These are phyloP conservation scores for Callinectes sapidus DNA, from an alignment of 2,888 invertebrate genomes.

Conservation along the genomic window DNA sequence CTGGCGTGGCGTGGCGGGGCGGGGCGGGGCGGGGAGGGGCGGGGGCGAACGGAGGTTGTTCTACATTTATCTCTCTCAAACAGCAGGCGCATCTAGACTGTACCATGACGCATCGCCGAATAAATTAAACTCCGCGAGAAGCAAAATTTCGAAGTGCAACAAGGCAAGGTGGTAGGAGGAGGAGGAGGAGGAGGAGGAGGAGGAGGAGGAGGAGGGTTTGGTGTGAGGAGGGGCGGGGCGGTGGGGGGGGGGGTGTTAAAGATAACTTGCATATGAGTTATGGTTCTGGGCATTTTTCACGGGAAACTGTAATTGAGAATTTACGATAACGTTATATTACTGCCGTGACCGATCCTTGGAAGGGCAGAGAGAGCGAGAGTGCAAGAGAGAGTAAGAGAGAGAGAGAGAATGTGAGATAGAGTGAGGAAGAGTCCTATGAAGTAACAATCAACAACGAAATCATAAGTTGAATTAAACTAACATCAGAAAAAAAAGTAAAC, in stretches of 20 bases:
- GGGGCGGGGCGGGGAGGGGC: too few relatives aligned
- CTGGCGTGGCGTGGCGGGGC: not conserved
- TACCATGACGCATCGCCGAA: not conserved
- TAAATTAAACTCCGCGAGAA: conserved; percentile 4
- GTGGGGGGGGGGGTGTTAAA: not conserved
- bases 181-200: not conserved
- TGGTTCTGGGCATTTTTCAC: conserved; percentile 20
- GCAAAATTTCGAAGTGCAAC: not conserved
- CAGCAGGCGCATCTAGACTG: not conserved
- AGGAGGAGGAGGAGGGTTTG: not conserved
- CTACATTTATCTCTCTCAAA: conserved; percentile 23
- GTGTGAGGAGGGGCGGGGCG: not conserved
- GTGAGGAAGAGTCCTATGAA: not conserved
- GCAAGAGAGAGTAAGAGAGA: not conserved
- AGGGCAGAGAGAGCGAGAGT: not conserved
- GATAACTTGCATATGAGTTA: conserved; percentile 31
- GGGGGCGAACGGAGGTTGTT: not conserved
- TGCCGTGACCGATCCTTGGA: not conserved
- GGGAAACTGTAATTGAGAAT: conserved; percentile 30
- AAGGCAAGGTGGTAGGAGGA: not conserved
- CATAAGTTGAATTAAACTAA: not conserved
- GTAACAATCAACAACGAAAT: not conserved
- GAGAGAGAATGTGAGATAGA: not conserved
- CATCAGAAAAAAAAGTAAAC: not conserved
- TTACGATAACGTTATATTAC: conserved; percentile 30